Percentiles rank a stretch among this genome's conserved stretches.
These are phyloP conservation scores for Drosophila subquinaria DNA, from an alignment of 2,888 invertebrate species.

Conservation along the genomic window DNA sequence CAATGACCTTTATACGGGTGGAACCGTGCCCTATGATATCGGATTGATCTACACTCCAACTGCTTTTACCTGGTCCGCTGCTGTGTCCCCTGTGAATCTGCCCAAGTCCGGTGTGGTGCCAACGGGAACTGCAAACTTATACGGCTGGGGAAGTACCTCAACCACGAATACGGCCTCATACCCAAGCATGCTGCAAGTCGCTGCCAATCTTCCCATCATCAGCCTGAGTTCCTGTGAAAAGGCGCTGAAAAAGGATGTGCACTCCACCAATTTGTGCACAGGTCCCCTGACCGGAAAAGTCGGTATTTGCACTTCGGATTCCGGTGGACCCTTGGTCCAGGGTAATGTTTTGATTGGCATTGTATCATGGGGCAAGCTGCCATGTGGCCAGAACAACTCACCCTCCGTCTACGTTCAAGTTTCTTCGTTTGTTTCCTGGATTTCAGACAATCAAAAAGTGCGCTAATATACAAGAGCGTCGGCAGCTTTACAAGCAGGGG, in stretches of 20 bases:
- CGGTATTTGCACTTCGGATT: slow-evolving; percentile 83
- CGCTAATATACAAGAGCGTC: too few relatives aligned
- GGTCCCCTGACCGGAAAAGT: slow-evolving; percentile 81
- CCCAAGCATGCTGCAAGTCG: slow-evolving; percentile 77
- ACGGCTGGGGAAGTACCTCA: slow-evolving; percentile 84
- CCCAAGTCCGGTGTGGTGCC: slow-evolving; percentile 65
- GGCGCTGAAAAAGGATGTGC: slow-evolving; percentile 76
- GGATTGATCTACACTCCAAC: slow-evolving; percentile 80
- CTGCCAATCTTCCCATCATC: slow-evolving; percentile 76
- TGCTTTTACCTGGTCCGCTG: slow-evolving; percentile 76
- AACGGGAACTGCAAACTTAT: slow-evolving; percentile 76
- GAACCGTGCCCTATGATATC: slow-evolving; percentile 82
- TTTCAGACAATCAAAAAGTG: slow-evolving; percentile 66
- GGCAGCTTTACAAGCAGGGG: too few relatives aligned
- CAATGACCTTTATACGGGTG: slow-evolving; percentile 81
- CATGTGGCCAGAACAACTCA: slow-evolving; percentile 84
- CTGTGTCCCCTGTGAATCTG: slow-evolving; percentile 73
- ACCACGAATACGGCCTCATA: slow-evolving; percentile 70
- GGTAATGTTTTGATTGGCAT: slow-evolving; percentile 84
- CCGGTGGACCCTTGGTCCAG: slow-evolving; percentile 83
- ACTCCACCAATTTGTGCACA: slow-evolving; percentile 81
- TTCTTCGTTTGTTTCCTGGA: slow-evolving; percentile 85
- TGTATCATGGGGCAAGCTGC: slow-evolving; percentile 86
- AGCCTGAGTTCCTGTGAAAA: slow-evolving; percentile 64
- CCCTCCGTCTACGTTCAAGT: slow-evolving; percentile 86